Conservation (phyloP, 37 sponge, comb jelly and placozoan genomes). For the Dysidea cf. avara region DNA sequence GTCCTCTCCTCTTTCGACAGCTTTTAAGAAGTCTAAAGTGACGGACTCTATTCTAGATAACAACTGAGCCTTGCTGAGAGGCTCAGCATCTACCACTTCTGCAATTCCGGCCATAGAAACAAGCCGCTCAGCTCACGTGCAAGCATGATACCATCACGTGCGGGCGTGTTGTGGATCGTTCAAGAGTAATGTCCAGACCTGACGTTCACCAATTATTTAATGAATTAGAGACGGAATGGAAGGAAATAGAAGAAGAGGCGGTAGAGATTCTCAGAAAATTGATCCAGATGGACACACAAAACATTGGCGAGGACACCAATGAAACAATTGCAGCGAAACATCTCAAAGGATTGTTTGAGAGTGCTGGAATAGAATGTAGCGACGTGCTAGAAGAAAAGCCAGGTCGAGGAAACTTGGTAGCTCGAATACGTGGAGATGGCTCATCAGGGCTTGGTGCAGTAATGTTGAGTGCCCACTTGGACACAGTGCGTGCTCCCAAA, state of each 20-base stretch:
- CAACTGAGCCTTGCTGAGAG: constrained; percentile 23
- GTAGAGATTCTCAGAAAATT: constrained; percentile 60
- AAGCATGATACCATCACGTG: no score
- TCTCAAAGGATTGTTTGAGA: constrained; percentile 49
- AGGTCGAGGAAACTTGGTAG: constrained; percentile 82
- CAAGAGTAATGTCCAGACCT: no score
- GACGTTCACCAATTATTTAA: no score
- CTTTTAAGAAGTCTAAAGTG: constrained; percentile 34
- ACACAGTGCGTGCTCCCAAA: constrained; percentile 77
- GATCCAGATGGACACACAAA: constrained; percentile 71
- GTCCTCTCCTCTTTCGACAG: constrained; percentile 43
- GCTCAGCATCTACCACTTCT: constrained; percentile 55
- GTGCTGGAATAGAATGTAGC: constrained; percentile 50
- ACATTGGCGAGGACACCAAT: constrained; percentile 68
- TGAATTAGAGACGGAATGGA: constrained; percentile 17
- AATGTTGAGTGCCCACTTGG: constrained; percentile 72
- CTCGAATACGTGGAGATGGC: constrained; percentile 67
- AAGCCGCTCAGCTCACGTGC: no score
- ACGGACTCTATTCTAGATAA: constrained; percentile 43
- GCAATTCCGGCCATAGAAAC: no score
- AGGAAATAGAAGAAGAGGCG: constrained; percentile 47
- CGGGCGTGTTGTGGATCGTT: no score
- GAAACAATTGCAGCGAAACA: constrained; percentile 62
- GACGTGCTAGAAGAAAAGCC: constrained; percentile 63
- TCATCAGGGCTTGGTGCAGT: constrained; percentile 55